Base-by-base conservation (phyloP, 2,113 vertebrate genomes). In the Chelonoidis abingdonii region DNA sequence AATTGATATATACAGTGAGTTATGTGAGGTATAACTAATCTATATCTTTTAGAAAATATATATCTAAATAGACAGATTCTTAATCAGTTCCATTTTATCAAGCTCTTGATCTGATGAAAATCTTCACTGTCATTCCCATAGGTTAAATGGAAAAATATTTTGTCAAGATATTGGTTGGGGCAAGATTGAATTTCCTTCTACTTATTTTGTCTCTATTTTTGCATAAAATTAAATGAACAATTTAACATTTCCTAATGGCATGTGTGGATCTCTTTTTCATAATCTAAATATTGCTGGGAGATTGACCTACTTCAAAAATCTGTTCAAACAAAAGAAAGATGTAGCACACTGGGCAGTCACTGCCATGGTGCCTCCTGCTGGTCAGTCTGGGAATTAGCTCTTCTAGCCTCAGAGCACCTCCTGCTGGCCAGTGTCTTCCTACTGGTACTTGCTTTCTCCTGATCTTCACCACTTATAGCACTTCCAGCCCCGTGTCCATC, bases 211-310 rank as follows among this genome's bases (percentile, higher is more conserved):
- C 19, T n/a, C 29, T 27, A 75, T 9, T 78, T 50, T 2, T 44
- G 11, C 24, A 75, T 6, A 27, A 85, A 88, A 82, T 1, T 3
- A 80, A 50, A 1, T 6, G 3, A 38, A 1, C 2, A 4, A 65
- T 84, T 83, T 0, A 8, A 82, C 52, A 47, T n/a, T 3, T 24
- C 90, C 17, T 6, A 72, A 11, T 4, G 1, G 50, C n/a, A 2
- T 1, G 11, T 11, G 0, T 79, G 1, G 0, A 38, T 27, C 89
- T 53, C 91, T 65, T 0, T 0, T 65, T 92, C 85, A 29, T 65
- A 78, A 35, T 10, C 35, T 57, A 79, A 72, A 47, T 57, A 11
- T 12, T 47, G 5, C 5, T 75, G 5, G 2, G 3, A 79, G 3
- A 81, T 1, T 41, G 75, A 13, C 13, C 25, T 47, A 47, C 24